Evolutionary conservation across 2,888 invertebrate genomes (phyloP).

Genomic region (Stenurella melanura): DNA sequence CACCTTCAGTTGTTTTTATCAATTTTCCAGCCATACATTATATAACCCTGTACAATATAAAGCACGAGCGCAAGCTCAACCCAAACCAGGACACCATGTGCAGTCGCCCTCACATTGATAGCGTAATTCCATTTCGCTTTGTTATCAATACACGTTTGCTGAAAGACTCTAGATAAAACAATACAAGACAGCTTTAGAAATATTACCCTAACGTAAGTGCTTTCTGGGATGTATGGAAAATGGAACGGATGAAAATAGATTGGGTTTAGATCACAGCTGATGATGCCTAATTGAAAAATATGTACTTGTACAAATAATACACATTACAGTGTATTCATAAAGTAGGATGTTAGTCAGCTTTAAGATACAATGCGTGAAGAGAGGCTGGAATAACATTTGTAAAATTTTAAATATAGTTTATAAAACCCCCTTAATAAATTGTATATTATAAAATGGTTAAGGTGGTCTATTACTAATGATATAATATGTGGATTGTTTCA

Average conservation of each 20-base stretch:
- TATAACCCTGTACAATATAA: slow-evolving; percentile 3
- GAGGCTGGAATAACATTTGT: background rate
- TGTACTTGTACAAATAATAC: background rate
- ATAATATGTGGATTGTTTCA: no score
- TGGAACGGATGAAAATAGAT: slow-evolving; percentile 19
- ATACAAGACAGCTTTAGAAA: slow-evolving; percentile 44
- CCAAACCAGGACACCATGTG: slow-evolving; percentile 53
- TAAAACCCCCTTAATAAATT: no score
- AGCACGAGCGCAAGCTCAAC: slow-evolving; percentile 1
- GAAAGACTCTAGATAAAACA: slow-evolving; percentile 46
- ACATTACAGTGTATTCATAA: background rate
- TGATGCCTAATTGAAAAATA: slow-evolving; percentile 17
- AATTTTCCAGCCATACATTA: background rate
- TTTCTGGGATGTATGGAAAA: slow-evolving; percentile 32
- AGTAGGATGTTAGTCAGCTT: background rate
- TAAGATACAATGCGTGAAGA: background rate
- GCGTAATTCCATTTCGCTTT: slow-evolving; percentile 53
- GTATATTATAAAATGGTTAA: no score
- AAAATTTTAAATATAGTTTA: no score
- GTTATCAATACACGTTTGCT: slow-evolving; percentile 52
- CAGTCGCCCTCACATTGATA: slow-evolving; percentile 51
- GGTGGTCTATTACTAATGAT: no score
- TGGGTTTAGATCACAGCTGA: slow-evolving; percentile 14
- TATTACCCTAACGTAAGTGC: slow-evolving; percentile 34
- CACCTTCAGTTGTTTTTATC: background rate